Base-by-base conservation (phyloP, 2,888 invertebrate species). In the Frankliniella intonsa region DNA sequence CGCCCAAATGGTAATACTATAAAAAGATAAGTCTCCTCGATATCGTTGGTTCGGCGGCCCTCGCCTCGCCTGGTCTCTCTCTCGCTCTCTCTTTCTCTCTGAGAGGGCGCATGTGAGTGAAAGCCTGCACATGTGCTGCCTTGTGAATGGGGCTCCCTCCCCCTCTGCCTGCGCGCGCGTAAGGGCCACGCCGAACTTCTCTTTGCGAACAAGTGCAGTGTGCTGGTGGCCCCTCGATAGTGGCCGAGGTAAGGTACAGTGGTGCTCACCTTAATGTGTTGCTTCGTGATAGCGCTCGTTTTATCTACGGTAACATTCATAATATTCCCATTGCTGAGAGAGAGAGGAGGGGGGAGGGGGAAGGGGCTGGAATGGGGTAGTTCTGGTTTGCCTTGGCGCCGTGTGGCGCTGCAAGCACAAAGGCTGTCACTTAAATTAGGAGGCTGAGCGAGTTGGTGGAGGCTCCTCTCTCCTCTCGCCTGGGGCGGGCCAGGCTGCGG, bases 21-120 rank as follows among this genome's bases (percentile, higher is more conserved):
- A 76, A 76, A 76, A 76, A 76, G 69, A 76, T 76, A 76, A 76
- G 69, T 76, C 69, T 76, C 69, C 69, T 76, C 69, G 69, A 76
- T 76, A 76, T 76, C 69, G 69, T 25, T 22, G 11, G 69, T 11
- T 22, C 62, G 62, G 62, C 62, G 14, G 55, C 55, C 55, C 17
- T 12, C 55, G 51, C 14, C 14, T 51, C 10, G 55, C 17, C 12
- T 55, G 55, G 62, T 62, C 38, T 38, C 38, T 38, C 38, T 38
- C 38, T n/a, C 55, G 14, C 7, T 14, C 62, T 62, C 62, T 14
- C 62, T 62, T 7, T 38, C 62, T n/a, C 7, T 69, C 69, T 19
- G 69, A 25, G 69, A 19, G 17, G 14, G 55, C 55, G 55, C 9
- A 55, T 55, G 55, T 76, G 69, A 76, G 25, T 76, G 69, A 76